Percentiles rank a stretch among this genome's conserved stretches.
These are phyloP conservation scores for Erynnis tages DNA, from an alignment of 2,888 invertebrate species.

Conservation along the genomic window DNA sequence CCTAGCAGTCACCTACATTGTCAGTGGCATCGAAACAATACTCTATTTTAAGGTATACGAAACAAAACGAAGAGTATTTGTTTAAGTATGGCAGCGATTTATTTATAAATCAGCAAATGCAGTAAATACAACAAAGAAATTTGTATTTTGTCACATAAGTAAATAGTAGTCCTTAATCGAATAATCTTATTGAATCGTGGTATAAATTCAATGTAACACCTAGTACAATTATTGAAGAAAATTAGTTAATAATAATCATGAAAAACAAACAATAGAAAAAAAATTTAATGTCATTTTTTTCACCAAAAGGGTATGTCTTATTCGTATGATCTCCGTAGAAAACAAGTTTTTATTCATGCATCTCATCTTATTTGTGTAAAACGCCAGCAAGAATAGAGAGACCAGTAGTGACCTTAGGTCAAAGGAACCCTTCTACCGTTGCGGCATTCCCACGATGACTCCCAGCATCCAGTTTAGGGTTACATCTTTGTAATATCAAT, in stretches of 20 bases:
- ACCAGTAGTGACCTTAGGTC: conserved; percentile 55
- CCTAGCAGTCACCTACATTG: conserved; percentile 38
- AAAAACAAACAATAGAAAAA: background rate
- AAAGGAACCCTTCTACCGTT: conserved; percentile 49
- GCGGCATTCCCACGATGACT: conserved; percentile 55
- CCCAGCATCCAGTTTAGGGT: conserved; percentile 54
- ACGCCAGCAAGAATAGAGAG: conserved; percentile 2
- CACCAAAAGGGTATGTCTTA: background rate
- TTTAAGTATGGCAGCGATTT: no score
- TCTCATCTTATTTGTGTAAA: background rate
- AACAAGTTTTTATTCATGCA: conserved; percentile 13
- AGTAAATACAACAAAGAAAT: no score
- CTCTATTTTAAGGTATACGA: no score
- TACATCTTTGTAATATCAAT: conserved; percentile 30
- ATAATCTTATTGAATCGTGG: no score
- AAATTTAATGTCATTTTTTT: background rate
- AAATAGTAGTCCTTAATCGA: no score
- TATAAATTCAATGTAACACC: no score
- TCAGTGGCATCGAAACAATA: conserved; percentile 29
- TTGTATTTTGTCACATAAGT: no score
- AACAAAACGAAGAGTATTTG: no score
- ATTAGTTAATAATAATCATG: no score
- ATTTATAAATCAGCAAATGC: no score
- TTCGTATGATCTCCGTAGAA: background rate
- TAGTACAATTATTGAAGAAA: no score